Base-by-base conservation (phyloP, 2,888 invertebrate species). In the Drosophila fungiperda region DNA sequence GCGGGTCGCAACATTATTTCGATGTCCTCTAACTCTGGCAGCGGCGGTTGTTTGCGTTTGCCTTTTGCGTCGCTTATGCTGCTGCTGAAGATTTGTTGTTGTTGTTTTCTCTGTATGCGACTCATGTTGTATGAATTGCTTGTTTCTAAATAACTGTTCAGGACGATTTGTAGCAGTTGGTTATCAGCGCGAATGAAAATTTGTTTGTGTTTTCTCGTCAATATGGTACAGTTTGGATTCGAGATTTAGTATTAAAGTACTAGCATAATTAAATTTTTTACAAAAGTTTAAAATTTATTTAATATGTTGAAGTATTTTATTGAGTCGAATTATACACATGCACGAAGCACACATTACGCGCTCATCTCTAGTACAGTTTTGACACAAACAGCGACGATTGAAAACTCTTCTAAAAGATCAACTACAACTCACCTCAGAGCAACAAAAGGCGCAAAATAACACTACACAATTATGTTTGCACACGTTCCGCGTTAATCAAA, bases 191-290 rank as follows among this genome's bases (percentile, higher is more conserved):
- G 52, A 49, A 52, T 26, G 33, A 59, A 66, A 64, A 59, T 62
- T 23, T 48, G 9, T 58, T 15, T 15, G 15, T 45, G 45, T 45
- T n/a, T 50, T 36, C 32, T 38, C 45, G 59, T 66, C 81, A 85
- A 89, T 85, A 87, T 84, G 85, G 89, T 89, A 85, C 89, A 85
- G 89, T 89, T 84, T 63, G 64, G 55, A 68, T 49, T 77, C 70
- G 78, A 78, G 81, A 71, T 42, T 6, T 40, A 12, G 20, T 42
- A 20, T 6, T 42, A 20, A 20, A 20, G 7, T 45, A 7, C 20
- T 6, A 20, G 45, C 1, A 45, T 23, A 15, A 15, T 8, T 42
- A 0, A n/a, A 26, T 7, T 17, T 23, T 29, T 17, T 35, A 8
- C 15, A 23, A 26, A 26, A 6, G 1, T 1, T 8, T 2, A 2